phyloP scores from a whole-genome alignment of 1,140 invertebrate genomes.

The Calosoma granatense region DNA sequence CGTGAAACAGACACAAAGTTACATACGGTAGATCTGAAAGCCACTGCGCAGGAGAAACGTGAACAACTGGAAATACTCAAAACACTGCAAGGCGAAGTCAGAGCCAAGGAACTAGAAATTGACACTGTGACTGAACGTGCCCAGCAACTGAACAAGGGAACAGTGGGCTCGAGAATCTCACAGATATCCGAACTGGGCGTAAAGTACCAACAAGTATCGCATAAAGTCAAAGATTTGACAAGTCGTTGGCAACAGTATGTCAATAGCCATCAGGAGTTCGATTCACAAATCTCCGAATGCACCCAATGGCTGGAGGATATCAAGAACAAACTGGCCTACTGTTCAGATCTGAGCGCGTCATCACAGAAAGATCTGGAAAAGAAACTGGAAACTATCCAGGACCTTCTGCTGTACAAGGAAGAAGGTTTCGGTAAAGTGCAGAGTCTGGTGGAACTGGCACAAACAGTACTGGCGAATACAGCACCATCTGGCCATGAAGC shows the following conservation, averaged over 20 bases:
- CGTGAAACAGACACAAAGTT: slow-evolving; percentile 78
- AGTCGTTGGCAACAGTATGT: slow-evolving; percentile 89
- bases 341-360: slow-evolving; percentile 67
- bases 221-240: slow-evolving; percentile 84
- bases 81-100: slow-evolving; percentile 74
- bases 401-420: slow-evolving; percentile 78
- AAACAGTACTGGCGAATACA: slow-evolving; percentile 87
- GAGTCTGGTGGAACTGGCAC: slow-evolving; percentile 75
- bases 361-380: slow-evolving; percentile 77
- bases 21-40: slow-evolving; percentile 80
- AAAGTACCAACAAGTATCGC: slow-evolving; percentile 82
- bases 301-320: slow-evolving; percentile 76
- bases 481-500: slow-evolving; percentile 74
- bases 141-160: slow-evolving; percentile 68
- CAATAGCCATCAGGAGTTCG: slow-evolving; percentile 78
- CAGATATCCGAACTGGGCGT: slow-evolving; percentile 79
- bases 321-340: slow-evolving; percentile 72
- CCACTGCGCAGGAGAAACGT: slow-evolving; percentile 73
- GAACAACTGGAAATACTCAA: slow-evolving; percentile 70
- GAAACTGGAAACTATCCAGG: slow-evolving; percentile 75
- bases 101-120: slow-evolving; percentile 85
- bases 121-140: slow-evolving; percentile 85
- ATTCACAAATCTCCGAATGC: slow-evolving; percentile 68
- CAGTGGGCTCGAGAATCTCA: slow-evolving; percentile 48
- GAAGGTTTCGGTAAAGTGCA: slow-evolving; percentile 84